Conservation (phyloP, 2,888 invertebrate species). For the Hypolimnas misippus region DNA sequence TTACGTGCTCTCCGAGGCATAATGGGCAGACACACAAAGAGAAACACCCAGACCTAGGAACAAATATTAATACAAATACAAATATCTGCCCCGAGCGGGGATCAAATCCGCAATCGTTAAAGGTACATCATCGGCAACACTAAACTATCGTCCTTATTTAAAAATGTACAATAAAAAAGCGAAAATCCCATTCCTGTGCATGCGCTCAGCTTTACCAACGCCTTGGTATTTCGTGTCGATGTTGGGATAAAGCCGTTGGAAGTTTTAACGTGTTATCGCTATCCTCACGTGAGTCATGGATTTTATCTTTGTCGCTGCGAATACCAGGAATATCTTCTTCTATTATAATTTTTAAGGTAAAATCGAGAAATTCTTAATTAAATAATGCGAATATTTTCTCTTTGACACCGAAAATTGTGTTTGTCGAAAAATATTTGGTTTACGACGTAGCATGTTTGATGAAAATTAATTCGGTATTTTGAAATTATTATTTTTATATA, state of each 20-base stretch:
- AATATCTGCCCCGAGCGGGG: too few relatives aligned
- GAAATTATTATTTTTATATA: too few relatives aligned
- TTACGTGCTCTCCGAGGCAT: too few relatives aligned
- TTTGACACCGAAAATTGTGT: not conserved
- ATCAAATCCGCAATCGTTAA: too few relatives aligned
- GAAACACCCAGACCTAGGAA: too few relatives aligned
- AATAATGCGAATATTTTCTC: not conserved
- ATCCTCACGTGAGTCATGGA: constrained; percentile 42
- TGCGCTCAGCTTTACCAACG: constrained; percentile 23
- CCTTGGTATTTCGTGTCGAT: constrained; percentile 45
- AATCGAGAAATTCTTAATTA: constrained; percentile 38
- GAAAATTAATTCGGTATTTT: not conserved
- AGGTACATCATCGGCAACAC: not conserved
- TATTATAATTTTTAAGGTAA: not conserved
- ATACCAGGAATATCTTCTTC: constrained; percentile 36
- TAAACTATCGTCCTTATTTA: not conserved
- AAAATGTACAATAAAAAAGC: not conserved
- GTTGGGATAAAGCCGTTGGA: constrained; percentile 46
- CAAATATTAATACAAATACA: too few relatives aligned
- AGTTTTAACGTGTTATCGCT: constrained; percentile 46
- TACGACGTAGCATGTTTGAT: not conserved
- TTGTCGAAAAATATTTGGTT: not conserved
- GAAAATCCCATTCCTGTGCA: not conserved
- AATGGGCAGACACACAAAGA: too few relatives aligned
- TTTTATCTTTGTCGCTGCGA: constrained; percentile 42